Base-by-base conservation (phyloP, 2,888 invertebrate genomes). In the Carabus problematicus region DNA sequence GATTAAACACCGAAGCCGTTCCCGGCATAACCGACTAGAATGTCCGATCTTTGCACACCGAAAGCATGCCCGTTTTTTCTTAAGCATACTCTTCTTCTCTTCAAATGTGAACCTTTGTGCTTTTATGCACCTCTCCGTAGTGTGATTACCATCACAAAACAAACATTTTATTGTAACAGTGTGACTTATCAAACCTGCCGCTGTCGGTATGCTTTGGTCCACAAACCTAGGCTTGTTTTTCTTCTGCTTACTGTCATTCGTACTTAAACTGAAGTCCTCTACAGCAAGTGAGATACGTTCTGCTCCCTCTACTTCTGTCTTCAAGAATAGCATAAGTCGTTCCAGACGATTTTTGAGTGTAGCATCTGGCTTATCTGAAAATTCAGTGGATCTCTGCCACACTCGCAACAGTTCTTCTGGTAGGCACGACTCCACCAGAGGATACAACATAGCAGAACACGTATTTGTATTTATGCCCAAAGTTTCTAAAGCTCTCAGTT, bases 41-140 rank as follows among this genome's bases (percentile, higher is more conserved):
- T 60, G 41, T 8, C 60, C 60, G 2, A 60, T 42, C 39, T 41
- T 60, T 11, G 16, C 14, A 40, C 41, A 60, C 8, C 18, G 18
- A 45, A 60, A 60, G 16, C 60, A 60, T 18, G 41, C 60, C 18
- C 11, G 18, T n/a, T 41, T 60, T 18, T 60, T 42, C n/a, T 8
- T 41, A 8, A 60, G 8, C 11, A 40, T 4, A 29, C 11, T 11
- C 29, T 58, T 16, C 18, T 58, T 58, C 8, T 58, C 58, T 12
- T 58, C 58, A 12, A 29, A 58, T 3, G 29, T 39, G 9, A 58
- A 9, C 40, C 73, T 72, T 14, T 71, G 55, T 47, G 72, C 63
- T 62, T 71, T 68, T 66, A 72, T 70, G 63, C 73, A 75, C 43
- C 16, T 55, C 29, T 71, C 64, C 71, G 71, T 73, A 42, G 70